Conservation (phyloP, 2,797 vertebrate species). For the Spatula versicolor region DNA sequence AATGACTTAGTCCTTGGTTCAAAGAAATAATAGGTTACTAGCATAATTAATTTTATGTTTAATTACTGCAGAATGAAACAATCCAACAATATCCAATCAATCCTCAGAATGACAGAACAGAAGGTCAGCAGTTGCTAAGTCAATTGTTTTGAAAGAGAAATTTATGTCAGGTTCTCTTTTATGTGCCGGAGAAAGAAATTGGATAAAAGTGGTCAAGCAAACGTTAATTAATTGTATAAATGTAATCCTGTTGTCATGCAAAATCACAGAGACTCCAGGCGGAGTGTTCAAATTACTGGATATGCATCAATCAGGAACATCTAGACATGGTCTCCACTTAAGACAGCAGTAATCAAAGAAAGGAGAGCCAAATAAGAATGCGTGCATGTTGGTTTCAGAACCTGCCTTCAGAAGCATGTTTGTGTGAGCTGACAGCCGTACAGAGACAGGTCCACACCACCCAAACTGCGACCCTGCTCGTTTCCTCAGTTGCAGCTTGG, state of each 20-base stretch:
- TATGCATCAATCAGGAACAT: constrained; percentile 28
- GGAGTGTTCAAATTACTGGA: background rate
- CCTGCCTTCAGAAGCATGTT: background rate
- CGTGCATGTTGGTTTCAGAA: background rate
- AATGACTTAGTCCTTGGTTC: constrained; percentile 83
- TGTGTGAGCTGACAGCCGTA: background rate
- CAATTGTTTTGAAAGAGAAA: constrained; percentile 87
- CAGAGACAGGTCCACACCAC: background rate
- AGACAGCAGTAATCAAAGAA: background rate
- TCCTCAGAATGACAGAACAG: constrained; percentile 82
- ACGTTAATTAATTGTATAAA: constrained; percentile 84
- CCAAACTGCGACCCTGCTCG: background rate
- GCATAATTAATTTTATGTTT: constrained; percentile 88
- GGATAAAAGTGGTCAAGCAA: constrained; percentile 85
- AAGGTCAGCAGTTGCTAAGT: constrained; percentile 86
- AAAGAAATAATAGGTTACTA: constrained; percentile 84
- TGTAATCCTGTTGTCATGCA: constrained; percentile 76
- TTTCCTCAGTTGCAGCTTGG: background rate
- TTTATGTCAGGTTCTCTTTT: constrained; percentile 84
- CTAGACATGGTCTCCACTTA: constrained; percentile 19
- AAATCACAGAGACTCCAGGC: constrained; percentile 71
- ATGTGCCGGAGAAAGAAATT: constrained; percentile 83
- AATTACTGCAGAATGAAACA: constrained; percentile 86
- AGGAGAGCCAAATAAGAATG: background rate
- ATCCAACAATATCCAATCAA: constrained; percentile 85